Conservation (phyloP, 2,797 vertebrate species). For the Phaenicophaeus curvirostris region DNA sequence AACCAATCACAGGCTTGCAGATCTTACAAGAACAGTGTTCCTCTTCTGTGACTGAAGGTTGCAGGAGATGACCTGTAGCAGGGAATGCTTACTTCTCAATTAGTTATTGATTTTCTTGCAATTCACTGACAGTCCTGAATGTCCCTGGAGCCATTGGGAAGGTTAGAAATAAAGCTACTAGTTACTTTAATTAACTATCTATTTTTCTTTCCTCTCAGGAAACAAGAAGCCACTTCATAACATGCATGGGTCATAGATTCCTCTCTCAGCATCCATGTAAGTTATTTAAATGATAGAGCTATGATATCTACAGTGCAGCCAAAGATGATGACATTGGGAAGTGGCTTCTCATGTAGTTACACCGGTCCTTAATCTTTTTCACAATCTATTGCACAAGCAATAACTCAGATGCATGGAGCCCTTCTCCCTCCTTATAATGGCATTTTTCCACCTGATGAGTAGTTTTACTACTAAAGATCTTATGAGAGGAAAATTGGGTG, state of each 20-base stretch:
- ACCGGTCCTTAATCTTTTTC: neutral
- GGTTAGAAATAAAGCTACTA: neutral
- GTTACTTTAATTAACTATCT: conserved; percentile 2
- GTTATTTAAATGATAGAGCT: neutral
- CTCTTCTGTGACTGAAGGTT: neutral
- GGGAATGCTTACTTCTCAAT: neutral
- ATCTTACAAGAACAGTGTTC: neutral
- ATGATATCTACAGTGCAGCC: neutral
- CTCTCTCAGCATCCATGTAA: neutral
- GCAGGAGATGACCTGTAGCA: neutral
- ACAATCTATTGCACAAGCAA: neutral
- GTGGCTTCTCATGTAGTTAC: neutral
- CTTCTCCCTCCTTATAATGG: neutral
- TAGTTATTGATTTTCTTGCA: neutral
- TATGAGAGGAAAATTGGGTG: neutral
- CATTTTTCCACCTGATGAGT: neutral
- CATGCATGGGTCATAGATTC: neutral
- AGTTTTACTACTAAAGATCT: neutral
- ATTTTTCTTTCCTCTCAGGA: neutral
- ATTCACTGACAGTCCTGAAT: neutral
- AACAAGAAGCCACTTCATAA: neutral
- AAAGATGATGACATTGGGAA: neutral
- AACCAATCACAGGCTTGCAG: neutral
- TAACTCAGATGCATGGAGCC: neutral
- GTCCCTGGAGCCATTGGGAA: neutral